Evolutionary conservation across 2,888 invertebrate species (phyloP), one percentile per base, ranked within the genome.

Genomic region (Nephrotoma guestfalica): DNA sequence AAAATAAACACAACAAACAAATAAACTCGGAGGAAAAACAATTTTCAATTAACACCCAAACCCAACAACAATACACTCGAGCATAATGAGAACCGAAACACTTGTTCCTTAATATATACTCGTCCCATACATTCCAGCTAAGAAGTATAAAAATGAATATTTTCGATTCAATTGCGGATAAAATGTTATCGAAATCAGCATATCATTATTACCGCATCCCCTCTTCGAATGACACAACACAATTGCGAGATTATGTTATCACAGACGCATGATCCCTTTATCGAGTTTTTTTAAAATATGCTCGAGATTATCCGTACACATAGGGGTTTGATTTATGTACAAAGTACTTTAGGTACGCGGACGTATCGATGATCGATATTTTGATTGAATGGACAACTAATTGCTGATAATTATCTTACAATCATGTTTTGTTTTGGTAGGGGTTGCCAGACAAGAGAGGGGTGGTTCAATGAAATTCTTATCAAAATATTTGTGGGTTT

Each of bases 391-490:
- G 42, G 84, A 84, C 41, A 84, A 84, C 84, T 84, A 84, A 84
- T 84, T 84, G 84, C 84, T 84, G 84, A 84, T 84, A 84, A 84
- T 84, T 84, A 84, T 84, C 84, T 84, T 84, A 84, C 7, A 71
- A 7, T 11, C 2, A 42, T 41, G 41, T 41, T 15, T 9, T n/a
- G 2, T 41, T 41, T 84, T 84, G 13, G 41, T 15, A 41, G 84
- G 84, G 84, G 84, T 41, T 30, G 30, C 18, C 6, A 84, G 41
- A 83, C 41, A n/a, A 42, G 6, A 6, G 84, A 15, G 84, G 84
- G 71, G 7, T 84, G n/a, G 9, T 13, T 15, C 84, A 15, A 2
- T 84, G 5, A 84, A 84, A 84, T 84, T 84, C 84, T 84, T 84
- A 84, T 84, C 41, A 84, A 84, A 84, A 84, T 84, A 84, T 84